phyloP scores from a whole-genome alignment of 2,113 vertebrate genomes.

The Pseudois nayaur region DNA sequence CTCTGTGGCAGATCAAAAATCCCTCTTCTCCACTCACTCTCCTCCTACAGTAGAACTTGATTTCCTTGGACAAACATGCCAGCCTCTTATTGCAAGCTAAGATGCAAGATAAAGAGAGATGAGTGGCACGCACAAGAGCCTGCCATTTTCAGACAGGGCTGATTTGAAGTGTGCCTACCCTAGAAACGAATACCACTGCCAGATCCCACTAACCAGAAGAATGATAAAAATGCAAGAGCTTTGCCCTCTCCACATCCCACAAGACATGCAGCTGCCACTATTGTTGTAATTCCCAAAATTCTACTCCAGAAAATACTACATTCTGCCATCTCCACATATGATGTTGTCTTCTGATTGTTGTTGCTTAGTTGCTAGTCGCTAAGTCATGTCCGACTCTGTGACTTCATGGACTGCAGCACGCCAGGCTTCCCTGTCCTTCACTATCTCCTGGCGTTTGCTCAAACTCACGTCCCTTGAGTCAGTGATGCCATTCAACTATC shows the following conservation, averaged over 20 bases:
- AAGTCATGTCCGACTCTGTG: neutral
- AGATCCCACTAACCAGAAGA: neutral
- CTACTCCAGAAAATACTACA: neutral
- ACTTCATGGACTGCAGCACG: neutral
- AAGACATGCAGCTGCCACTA: neutral
- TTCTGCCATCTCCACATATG: neutral
- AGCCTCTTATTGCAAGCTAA: neutral
- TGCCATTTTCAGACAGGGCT: neutral
- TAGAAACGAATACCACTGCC: neutral
- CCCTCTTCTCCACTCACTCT: neutral
- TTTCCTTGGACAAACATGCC: neutral
- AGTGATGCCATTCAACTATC: neutral
- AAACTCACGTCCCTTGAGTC: neutral
- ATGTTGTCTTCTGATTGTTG: neutral
- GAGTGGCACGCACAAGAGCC: neutral
- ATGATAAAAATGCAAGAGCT: neutral
- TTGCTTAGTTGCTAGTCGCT: neutral
- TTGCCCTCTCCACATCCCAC: neutral
- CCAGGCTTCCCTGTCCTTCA: neutral
- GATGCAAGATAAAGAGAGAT: neutral
- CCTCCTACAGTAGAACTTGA: neutral
- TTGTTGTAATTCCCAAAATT: neutral
- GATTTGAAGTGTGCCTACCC: neutral
- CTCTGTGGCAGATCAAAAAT: neutral
- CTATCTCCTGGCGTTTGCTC: neutral